phyloP scores from a whole-genome alignment of 1,140 invertebrate genomes.

The Glomeris maerens region DNA sequence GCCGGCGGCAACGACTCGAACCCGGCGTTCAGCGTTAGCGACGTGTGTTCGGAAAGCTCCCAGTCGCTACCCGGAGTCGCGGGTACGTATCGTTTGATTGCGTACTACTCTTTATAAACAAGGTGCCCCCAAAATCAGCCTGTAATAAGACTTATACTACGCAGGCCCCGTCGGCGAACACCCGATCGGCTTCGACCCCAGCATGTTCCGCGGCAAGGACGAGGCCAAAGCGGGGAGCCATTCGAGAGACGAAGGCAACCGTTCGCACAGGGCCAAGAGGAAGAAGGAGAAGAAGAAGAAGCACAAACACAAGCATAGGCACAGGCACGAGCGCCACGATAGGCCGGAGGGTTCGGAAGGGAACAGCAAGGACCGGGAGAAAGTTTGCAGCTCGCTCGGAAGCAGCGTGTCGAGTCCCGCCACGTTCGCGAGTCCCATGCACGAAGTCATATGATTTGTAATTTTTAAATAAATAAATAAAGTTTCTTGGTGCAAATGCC shows the following conservation, averaged over 20 bases:
- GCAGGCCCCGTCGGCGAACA: conserved; percentile 1
- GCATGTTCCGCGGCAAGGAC: conserved; percentile 6
- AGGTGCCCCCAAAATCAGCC: no score
- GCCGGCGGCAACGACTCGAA: conserved; percentile 10
- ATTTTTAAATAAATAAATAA: no score
- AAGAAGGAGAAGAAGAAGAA: conserved; percentile 33
- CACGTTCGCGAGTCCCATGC: conserved; percentile 14
- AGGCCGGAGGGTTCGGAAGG: conserved; percentile 11
- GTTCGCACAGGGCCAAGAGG: conserved; percentile 27
- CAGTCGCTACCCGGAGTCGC: conserved; percentile 10
- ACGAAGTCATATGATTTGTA: conserved; percentile 15
- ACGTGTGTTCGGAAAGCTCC: conserved; percentile 11
- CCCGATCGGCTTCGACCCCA: conserved; percentile 9
- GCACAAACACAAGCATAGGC: conserved; percentile 25
- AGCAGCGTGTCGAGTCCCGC: conserved; percentile 16
- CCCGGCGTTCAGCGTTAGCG: neutral
- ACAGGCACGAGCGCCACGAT: conserved; percentile 22
- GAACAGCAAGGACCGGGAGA: no score
- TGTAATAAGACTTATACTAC: no score
- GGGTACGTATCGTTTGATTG: no score
- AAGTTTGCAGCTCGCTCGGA: conserved; percentile 17
- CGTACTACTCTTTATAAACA: no score
- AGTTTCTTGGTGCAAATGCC: no score
- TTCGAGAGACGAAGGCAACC: conserved; percentile 14
- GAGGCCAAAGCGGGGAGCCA: neutral